These are phyloP conservation scores for Acridotheres tristis DNA, from an alignment of 2,797 vertebrate genomes.

Conservation along the genomic window DNA sequence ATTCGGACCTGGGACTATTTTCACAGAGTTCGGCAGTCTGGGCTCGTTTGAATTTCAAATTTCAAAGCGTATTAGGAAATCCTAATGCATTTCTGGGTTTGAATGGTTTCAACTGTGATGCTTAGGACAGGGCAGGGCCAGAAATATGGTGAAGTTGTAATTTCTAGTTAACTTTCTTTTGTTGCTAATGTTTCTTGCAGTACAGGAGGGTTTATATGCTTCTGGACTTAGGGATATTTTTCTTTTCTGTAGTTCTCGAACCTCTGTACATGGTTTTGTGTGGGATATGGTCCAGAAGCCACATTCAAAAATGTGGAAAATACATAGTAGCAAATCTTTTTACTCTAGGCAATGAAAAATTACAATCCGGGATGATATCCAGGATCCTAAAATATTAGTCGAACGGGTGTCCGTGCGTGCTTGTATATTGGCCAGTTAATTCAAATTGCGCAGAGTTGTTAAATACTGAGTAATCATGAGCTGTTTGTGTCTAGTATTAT, in stretches of 20 bases:
- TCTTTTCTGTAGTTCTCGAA: background rate
- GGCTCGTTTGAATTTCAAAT: constrained; percentile 8
- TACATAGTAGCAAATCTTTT: background rate
- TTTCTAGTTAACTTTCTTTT: constrained; percentile 27
- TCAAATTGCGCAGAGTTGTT: background rate
- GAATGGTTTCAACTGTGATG: background rate
- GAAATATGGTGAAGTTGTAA: background rate
- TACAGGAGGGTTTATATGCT: background rate
- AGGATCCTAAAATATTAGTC: constrained; percentile 24
- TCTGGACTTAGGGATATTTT: background rate
- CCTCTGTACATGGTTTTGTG: background rate
- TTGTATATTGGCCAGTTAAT: background rate
- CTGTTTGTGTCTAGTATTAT: background rate
- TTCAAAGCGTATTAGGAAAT: background rate
- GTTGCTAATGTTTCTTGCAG: background rate
- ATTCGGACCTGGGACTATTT: constrained; percentile 5
- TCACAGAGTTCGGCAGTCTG: background rate
- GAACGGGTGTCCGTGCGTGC: background rate
- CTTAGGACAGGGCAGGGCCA: background rate
- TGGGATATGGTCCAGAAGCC: background rate
- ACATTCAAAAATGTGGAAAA: background rate
- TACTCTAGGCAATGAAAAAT: constrained; percentile 32
- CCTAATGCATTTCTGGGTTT: background rate
- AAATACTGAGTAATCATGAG: background rate
- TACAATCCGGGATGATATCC: background rate